These are phyloP conservation scores for Gasterosteus nipponicus DNA, from an alignment of 2,113 vertebrate species.

Conservation along the genomic window DNA sequence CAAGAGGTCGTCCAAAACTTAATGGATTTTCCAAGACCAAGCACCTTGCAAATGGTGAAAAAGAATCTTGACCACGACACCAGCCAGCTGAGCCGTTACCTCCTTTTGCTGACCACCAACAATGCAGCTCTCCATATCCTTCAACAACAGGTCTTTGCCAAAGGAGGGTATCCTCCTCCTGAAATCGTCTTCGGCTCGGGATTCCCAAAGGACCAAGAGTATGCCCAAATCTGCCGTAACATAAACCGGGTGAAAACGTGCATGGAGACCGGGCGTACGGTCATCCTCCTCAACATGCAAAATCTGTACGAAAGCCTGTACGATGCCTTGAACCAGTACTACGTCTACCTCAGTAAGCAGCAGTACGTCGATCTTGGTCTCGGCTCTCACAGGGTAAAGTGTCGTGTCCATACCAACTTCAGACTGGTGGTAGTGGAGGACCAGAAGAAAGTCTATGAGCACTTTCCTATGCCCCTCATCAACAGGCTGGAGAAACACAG, in stretches of 20 bases:
- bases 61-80: conserved; percentile 72
- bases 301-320: conserved; percentile 87
- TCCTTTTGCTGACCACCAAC: conserved; percentile 85
- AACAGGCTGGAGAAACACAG: conserved; percentile 85
- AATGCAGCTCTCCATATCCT: conserved; percentile 82
- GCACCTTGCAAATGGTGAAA: conserved; percentile 78
- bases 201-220: conserved; percentile 86
- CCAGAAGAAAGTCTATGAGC: conserved; percentile 81
- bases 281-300: conserved; percentile 84
- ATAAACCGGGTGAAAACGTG: conserved; percentile 84
- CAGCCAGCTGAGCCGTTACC: conserved; percentile 76
- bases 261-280: conserved; percentile 84
- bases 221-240: conserved; percentile 82
- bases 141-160: conserved; percentile 77
- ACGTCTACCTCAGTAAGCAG: conserved; percentile 80
- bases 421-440: conserved; percentile 84
- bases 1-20: conserved; percentile 53
- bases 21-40: conserved; percentile 62
- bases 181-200: conserved; percentile 86
- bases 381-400: conserved; percentile 84
- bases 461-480: conserved; percentile 83
- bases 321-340: conserved; percentile 85
- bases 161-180: conserved; percentile 59
- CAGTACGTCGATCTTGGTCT: conserved; percentile 85
- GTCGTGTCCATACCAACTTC: conserved; percentile 80